Percentiles rank a stretch among this genome's conserved stretches.
phyloP scores from a whole-genome alignment of 2,797 vertebrate species.

The Lacerta bilineata region DNA sequence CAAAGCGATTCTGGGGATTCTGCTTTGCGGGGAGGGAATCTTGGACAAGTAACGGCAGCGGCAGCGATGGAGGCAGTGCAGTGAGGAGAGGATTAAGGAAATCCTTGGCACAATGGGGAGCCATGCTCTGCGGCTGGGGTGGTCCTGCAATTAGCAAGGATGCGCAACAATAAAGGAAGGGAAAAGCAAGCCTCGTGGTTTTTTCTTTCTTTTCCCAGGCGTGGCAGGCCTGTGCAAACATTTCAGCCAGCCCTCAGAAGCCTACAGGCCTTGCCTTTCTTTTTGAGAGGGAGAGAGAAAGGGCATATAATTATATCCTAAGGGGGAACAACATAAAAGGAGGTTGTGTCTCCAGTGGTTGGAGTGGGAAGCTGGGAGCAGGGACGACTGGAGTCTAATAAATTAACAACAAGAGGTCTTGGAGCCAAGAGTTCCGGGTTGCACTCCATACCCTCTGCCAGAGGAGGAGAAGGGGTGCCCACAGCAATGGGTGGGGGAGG shows the following conservation, averaged over 20 bases:
- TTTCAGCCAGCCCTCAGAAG: slow-evolving; percentile 33
- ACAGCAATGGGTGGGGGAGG: not conserved
- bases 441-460: not conserved
- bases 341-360: slow-evolving; percentile 15
- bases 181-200: not conserved
- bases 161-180: not conserved
- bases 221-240: slow-evolving; percentile 35
- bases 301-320: slow-evolving; percentile 38
- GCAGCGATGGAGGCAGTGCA: not conserved
- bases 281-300: not conserved
- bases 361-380: not conserved
- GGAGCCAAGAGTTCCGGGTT: not conserved
- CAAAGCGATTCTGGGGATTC: not conserved
- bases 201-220: slow-evolving; percentile 5
- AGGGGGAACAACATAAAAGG: not conserved
- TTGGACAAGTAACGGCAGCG: not conserved
- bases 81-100: slow-evolving; percentile 31
- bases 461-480: not conserved
- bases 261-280: not conserved
- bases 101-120: slow-evolving; percentile 34
- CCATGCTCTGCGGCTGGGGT: slow-evolving; percentile 18
- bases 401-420: not conserved
- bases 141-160: slow-evolving; percentile 21
- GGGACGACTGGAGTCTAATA: slow-evolving; percentile 21
- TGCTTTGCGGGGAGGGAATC: not conserved